Evolutionary conservation across 2,888 invertebrate genomes (phyloP).

Genomic region (Drosophila prostipennis): DNA sequence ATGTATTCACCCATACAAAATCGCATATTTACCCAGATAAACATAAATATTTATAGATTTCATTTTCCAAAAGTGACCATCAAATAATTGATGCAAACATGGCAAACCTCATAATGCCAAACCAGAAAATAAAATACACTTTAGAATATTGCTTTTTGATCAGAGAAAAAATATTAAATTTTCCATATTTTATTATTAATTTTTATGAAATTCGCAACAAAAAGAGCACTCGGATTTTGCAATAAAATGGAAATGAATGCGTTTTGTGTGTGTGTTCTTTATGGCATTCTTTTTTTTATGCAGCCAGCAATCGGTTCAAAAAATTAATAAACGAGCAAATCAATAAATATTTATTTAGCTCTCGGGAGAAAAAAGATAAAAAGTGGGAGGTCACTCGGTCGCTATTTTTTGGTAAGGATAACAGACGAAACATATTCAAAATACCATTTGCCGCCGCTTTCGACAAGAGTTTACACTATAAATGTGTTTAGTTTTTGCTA

Average conservation of each 20-base stretch:
- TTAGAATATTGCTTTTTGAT: constrained; percentile 18
- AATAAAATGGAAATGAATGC: constrained; percentile 60
- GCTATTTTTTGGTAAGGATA: neutral
- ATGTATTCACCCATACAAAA: constrained; percentile 16
- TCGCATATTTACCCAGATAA: constrained; percentile 22
- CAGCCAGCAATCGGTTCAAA: constrained; percentile 28
- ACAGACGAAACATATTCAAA: constrained; percentile 62
- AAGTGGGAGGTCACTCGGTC: neutral
- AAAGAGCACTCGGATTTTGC: constrained; percentile 12
- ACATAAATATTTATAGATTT: constrained; percentile 32
- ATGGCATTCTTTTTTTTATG: constrained; percentile 12
- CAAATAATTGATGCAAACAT: constrained; percentile 32
- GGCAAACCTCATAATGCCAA: constrained; percentile 24
- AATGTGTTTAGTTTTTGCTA: constrained; percentile 56
- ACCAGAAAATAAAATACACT: constrained; percentile 34
- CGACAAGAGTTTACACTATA: constrained; percentile 70
- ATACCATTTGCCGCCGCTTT: constrained; percentile 42
- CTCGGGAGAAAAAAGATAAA: neutral
- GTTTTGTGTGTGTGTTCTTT: constrained; percentile 26
- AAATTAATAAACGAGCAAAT: constrained; percentile 45
- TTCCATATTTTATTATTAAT: constrained; percentile 40
- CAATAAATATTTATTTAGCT: constrained; percentile 73
- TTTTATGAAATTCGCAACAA: constrained; percentile 40
- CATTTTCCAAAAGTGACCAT: constrained; percentile 27
- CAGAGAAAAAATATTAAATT: constrained; percentile 15